phyloP scores from a whole-genome alignment of 2,797 vertebrate genomes.

The Botia kubotai region DNA sequence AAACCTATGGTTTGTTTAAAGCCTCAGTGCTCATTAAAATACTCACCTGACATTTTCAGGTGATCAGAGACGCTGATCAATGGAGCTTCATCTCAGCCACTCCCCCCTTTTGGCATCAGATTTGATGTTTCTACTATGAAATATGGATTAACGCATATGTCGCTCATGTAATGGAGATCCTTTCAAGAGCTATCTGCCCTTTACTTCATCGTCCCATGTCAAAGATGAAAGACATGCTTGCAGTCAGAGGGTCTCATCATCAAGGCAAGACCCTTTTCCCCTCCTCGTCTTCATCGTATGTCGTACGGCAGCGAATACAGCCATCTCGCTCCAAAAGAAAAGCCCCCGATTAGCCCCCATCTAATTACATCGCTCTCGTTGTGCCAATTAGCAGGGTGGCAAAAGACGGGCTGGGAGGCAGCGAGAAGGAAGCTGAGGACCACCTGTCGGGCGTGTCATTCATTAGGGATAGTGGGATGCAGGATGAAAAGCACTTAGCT shows the following conservation, averaged over 20 bases:
- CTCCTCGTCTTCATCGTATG: conserved; percentile 64
- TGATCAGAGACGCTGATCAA: conserved; percentile 50
- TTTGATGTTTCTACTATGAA: conserved; percentile 51
- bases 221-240: conserved; percentile 78
- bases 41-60: conserved; percentile 53
- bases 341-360: conserved; percentile 55
- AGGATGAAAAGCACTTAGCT: conserved; percentile 71
- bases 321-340: conserved; percentile 50
- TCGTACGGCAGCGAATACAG: conserved; percentile 26
- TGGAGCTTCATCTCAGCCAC: conserved; percentile 2
- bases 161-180: conserved; percentile 39
- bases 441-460: conserved; percentile 77
- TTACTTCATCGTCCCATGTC: conserved; percentile 68
- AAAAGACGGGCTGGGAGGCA: conserved; percentile 16
- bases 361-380: conserved; percentile 71
- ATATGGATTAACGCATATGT: conserved; percentile 57
- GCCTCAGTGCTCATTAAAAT: conserved; percentile 48
- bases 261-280: conserved; percentile 68
- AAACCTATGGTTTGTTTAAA: conserved; percentile 37
- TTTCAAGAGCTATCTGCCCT: conserved; percentile 71
- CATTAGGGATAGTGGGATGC: conserved; percentile 83
- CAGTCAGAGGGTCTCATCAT: conserved; percentile 81
- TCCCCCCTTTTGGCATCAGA: conserved; percentile 34
- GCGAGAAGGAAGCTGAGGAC: conserved; percentile 54
- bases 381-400: conserved; percentile 71